These are phyloP conservation scores for Cheirogaleus medius DNA, from an alignment of 2,113 vertebrate species.

Conservation along the genomic window DNA sequence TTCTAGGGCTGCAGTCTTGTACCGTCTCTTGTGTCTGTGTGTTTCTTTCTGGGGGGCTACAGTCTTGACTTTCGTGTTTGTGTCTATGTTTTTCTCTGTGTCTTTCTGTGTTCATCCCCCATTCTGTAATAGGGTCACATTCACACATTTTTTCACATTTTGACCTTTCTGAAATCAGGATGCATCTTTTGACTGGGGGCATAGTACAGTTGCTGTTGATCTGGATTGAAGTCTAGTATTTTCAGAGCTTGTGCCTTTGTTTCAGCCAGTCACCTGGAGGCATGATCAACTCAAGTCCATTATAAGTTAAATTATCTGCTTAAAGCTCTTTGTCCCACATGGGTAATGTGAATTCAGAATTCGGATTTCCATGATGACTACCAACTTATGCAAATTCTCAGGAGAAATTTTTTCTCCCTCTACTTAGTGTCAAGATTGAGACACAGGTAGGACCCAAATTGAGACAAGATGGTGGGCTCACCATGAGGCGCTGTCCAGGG, in stretches of 20 bases:
- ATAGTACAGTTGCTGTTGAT: not conserved
- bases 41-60: no score
- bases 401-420: not conserved
- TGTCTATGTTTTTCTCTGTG: no score
- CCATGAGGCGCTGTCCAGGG: not conserved
- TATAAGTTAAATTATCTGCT: not conserved
- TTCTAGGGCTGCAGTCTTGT: no score
- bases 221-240: not conserved
- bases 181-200: not conserved
- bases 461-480: not conserved
- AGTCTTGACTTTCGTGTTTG: no score
- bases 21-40: no score
- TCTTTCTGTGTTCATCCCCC: no score
- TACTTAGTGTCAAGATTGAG: not conserved
- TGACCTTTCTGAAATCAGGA: not conserved
- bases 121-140: no score
- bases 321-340: not conserved
- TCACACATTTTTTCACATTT: not conserved
- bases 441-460: not conserved
- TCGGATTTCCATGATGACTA: not conserved
- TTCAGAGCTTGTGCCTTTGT: not conserved
- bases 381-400: not conserved
- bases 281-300: not conserved
- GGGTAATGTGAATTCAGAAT: not conserved
- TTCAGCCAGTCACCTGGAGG: not conserved